These are phyloP conservation scores for Pangasius krempfi DNA, from an alignment of 2,797 vertebrate species.

Conservation along the genomic window DNA sequence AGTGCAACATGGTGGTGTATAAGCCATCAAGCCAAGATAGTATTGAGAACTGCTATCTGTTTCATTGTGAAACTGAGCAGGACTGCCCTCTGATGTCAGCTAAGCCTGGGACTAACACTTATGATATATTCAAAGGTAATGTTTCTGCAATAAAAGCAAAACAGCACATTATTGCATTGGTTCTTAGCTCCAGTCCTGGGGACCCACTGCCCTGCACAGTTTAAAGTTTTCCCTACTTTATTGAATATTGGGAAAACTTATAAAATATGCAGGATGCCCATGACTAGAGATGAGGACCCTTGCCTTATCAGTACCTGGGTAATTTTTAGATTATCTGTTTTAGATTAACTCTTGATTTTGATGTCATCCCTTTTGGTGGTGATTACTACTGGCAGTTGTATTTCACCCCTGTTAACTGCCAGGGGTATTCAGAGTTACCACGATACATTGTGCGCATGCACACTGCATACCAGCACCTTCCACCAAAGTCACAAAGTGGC, in stretches of 20 bases:
- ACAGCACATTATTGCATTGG: background rate
- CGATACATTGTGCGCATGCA: background rate
- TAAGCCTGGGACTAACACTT: slow-evolving; percentile 73
- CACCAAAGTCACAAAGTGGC: background rate
- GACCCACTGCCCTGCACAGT: background rate
- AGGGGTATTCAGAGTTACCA: background rate
- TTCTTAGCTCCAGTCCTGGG: background rate
- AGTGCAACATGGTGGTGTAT: slow-evolving; percentile 87
- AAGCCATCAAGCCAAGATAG: slow-evolving; percentile 64
- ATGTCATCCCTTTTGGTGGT: background rate
- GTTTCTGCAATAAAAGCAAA: background rate
- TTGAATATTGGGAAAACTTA: background rate
- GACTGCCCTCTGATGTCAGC: slow-evolving; percentile 82
- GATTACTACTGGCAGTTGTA: background rate
- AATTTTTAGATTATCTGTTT: background rate
- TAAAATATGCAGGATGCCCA: background rate
- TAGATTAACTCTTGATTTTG: slow-evolving; percentile 1
- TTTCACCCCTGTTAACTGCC: background rate
- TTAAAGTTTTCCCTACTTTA: background rate
- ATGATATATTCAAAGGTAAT: slow-evolving; percentile 84
- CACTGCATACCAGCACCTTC: background rate
- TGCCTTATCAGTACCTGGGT: background rate
- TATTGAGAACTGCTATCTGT: slow-evolving; percentile 85
- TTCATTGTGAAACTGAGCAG: slow-evolving; percentile 81
- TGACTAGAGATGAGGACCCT: background rate